These are phyloP conservation scores for Crocuta crocuta DNA, from an alignment of 2,113 vertebrate genomes.

Conservation along the genomic window DNA sequence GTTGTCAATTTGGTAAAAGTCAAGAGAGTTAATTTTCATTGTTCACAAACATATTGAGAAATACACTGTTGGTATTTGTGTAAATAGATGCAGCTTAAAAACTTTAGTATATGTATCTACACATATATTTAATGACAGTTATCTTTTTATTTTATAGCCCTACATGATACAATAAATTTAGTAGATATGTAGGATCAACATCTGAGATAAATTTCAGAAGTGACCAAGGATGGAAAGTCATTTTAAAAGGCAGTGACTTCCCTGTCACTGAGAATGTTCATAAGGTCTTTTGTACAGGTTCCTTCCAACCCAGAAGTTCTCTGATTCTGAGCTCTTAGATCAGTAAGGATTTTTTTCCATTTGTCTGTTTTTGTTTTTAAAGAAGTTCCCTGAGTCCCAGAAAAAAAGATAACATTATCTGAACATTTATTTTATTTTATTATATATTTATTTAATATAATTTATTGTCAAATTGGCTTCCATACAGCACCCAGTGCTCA, in stretches of 20 bases:
- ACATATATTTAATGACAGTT: too few species aligned
- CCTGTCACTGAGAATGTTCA: background rate
- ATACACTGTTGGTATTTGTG: background rate
- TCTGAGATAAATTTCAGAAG: slow-evolving; percentile 9
- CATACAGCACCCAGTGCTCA: too few species aligned
- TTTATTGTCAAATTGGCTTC: too few species aligned
- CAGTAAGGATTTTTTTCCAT: background rate
- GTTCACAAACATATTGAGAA: background rate
- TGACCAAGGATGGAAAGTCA: background rate
- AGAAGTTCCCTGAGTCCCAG: background rate
- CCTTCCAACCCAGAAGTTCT: background rate
- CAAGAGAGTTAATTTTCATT: background rate
- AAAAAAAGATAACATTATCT: background rate
- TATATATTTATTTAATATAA: too few species aligned
- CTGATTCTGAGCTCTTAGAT: background rate
- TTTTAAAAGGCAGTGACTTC: background rate
- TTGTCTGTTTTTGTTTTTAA: too few species aligned
- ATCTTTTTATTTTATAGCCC: background rate
- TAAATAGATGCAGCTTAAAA: background rate
- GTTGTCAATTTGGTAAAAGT: background rate
- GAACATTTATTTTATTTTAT: background rate
- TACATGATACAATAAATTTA: background rate
- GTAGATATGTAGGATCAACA: background rate
- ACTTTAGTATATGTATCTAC: background rate
- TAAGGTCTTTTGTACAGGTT: background rate